Evolutionary conservation across 1,140 invertebrate species (phyloP).

Genomic region (Elymnias hypermnestra): DNA sequence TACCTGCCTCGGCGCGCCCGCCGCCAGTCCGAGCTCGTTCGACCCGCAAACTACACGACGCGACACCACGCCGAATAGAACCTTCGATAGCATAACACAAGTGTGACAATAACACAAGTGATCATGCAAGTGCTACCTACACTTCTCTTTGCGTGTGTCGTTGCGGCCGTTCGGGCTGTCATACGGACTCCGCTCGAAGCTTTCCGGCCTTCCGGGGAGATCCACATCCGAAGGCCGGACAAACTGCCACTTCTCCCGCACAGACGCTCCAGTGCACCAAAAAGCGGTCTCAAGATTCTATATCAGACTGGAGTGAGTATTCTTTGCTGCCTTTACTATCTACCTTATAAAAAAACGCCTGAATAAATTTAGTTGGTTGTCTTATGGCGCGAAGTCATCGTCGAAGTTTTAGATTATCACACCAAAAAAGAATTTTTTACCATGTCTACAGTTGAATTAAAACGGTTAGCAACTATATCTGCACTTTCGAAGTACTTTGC

Average conservation of each 20-base stretch:
- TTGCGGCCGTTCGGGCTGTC: constrained; percentile 43
- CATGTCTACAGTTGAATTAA: no score
- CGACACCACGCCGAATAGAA: constrained; percentile 21
- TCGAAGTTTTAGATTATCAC: no score
- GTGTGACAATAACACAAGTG: constrained; percentile 25
- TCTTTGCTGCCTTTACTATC: no score
- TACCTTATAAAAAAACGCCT: no score
- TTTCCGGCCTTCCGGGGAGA: constrained; percentile 57
- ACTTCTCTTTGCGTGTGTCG: constrained; percentile 43
- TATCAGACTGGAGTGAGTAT: constrained; percentile 68
- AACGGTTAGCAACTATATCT: no score
- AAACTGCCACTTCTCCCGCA: constrained; percentile 57
- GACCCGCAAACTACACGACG: constrained; percentile 32
- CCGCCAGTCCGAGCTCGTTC: constrained; percentile 53
- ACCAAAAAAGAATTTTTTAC: no score
- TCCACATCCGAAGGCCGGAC: constrained; percentile 58
- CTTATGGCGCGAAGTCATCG: no score
- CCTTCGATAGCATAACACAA: constrained; percentile 20
- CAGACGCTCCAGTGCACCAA: constrained; percentile 39
- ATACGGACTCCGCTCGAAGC: constrained; percentile 65
- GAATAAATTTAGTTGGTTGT: no score
- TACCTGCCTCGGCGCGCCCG: constrained; percentile 59
- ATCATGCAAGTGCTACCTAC: constrained; percentile 60
- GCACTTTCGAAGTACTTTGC: no score
- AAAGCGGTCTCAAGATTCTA: constrained; percentile 57